phyloP scores from a whole-genome alignment of 2,888 invertebrate genomes.

The Tricholauxania praeusta region DNA sequence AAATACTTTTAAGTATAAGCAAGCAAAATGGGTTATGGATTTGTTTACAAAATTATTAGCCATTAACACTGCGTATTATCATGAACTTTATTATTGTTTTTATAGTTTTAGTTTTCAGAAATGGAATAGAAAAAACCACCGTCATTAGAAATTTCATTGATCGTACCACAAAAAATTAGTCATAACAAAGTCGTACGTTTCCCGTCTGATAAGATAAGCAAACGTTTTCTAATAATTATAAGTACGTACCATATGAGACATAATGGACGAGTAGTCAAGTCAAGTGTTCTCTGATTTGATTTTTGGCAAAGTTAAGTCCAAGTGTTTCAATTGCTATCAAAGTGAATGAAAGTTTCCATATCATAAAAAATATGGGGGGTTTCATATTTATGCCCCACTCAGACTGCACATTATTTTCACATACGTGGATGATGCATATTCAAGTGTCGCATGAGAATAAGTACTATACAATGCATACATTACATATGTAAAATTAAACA shows the following conservation, averaged over 20 bases:
- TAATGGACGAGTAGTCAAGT: neutral
- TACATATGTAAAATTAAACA: neutral
- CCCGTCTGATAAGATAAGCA: slow-evolving; percentile 5
- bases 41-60: too few species aligned
- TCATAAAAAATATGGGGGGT: neutral
- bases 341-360: neutral
- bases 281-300: slow-evolving; percentile 12
- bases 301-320: slow-evolving; percentile 42
- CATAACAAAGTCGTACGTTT: slow-evolving; percentile 4
- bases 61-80: too few species aligned
- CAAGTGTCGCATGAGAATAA: neutral
- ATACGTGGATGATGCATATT: neutral
- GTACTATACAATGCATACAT: too few species aligned
- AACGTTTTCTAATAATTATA: too few species aligned
- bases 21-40: too few species aligned
- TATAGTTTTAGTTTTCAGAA: too few species aligned
- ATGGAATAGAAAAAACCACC: neutral
- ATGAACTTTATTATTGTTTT: too few species aligned
- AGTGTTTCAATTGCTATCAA: slow-evolving; percentile 13
- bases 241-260: too few species aligned
- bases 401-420: neutral
- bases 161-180: neutral
- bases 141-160: slow-evolving; percentile 1
- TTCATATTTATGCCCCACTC: neutral
- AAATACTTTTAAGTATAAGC: too few species aligned